phyloP scores from a whole-genome alignment of 2,888 invertebrate species.

The Cheilosia variabilis region DNA sequence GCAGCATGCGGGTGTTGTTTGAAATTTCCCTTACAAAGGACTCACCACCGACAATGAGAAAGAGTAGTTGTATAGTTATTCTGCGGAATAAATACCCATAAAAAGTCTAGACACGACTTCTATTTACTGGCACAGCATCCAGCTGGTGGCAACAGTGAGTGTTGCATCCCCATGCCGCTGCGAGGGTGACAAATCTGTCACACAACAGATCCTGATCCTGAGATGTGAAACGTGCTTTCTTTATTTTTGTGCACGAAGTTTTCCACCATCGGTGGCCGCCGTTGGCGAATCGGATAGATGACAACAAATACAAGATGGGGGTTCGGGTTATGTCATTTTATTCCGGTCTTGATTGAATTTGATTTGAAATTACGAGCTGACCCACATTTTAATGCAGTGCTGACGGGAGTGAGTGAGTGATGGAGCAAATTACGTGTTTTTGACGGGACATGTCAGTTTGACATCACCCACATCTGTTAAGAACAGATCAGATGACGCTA shows the following conservation, averaged over 20 bases:
- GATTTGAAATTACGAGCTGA: constrained; percentile 19
- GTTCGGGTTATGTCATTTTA: neutral
- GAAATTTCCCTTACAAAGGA: constrained; percentile 36
- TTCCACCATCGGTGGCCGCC: neutral
- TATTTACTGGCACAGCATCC: constrained; percentile 1
- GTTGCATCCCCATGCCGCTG: neutral
- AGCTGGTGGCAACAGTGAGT: neutral
- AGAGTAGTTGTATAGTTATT: neutral
- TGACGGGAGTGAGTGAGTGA: neutral
- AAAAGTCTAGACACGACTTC: constrained; percentile 69
- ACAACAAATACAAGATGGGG: neutral
- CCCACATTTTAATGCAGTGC: constrained; percentile 4
- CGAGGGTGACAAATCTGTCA: constrained; percentile 30
- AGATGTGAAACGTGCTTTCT: constrained; percentile 33
- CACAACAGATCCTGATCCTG: neutral
- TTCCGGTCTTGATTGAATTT: constrained; percentile 27
- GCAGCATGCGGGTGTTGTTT: constrained; percentile 62
- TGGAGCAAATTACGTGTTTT: neutral
- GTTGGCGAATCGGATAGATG: neutral
- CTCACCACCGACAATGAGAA: neutral
- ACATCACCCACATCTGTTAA: neutral
- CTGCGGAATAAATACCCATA: constrained; percentile 76
- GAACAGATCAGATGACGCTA: constrained; percentile 1
- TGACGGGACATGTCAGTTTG: neutral
- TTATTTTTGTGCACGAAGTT: neutral